Base-by-base conservation (phyloP, 2,888 invertebrate species). In the Pachycephus smyrnensis region DNA sequence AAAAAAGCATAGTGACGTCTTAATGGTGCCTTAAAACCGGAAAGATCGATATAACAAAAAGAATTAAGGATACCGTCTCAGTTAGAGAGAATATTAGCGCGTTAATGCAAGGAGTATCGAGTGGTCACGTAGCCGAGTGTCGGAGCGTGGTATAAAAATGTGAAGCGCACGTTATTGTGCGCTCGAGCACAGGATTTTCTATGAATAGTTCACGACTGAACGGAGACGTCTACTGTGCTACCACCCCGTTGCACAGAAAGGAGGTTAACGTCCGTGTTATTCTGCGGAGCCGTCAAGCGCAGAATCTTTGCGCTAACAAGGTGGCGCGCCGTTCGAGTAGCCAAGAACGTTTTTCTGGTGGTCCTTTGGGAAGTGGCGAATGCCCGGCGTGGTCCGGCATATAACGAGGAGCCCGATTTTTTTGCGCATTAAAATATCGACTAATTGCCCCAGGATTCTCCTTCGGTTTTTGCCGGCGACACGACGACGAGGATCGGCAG, bases 371-470 rank as follows among this genome's bases (percentile, higher is more conserved):
- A 82, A 86, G 85, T 83, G 81, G 82, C 82, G 82, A 79, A 83
- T 81, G 78, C 74, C 78, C 71, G 71, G 71, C 71, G 33, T 71
- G 73, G 55, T 35, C 80, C 77, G 81, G 76, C 81, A 86, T 88
- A 89, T 90, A 89, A 90, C 89, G 89, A 89, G 90, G 86, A 83
- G 84, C 76, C 84, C 83, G 71, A 82, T 85, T 89, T 91, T 91
- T 91, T 91, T 90, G 90, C 89, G 89, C 89, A 91, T 91, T 91
- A 90, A 91, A 91, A 91, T 91, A 91, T 91, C 91, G 90, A 91
- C 91, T 91, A 91, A 91, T 91, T 91, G 90, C 90, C 88, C 88
- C 87, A 86, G 87, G 90, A 90, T 89, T 90, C 90, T 89, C 87
- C 80, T 83, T 83, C 80, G 80, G 87, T 89, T 89, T 90, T 90